phyloP scores from a whole-genome alignment of 2,113 vertebrate genomes.

The Onychorhynchus coronatus region DNA sequence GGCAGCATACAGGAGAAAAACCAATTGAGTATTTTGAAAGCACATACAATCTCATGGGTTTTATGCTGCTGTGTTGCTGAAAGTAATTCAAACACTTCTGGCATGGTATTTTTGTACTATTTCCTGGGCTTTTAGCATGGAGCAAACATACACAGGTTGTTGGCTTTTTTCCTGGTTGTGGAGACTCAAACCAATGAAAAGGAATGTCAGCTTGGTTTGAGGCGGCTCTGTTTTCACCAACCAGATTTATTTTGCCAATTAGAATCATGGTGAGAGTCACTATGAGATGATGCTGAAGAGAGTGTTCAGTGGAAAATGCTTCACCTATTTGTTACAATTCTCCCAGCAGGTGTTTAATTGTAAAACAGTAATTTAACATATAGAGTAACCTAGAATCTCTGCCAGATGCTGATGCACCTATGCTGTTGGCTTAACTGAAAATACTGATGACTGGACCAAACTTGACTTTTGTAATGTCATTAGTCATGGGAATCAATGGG shows the following conservation, averaged over 20 bases:
- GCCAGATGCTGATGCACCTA: not conserved
- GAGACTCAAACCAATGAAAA: not conserved
- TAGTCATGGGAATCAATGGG: not conserved
- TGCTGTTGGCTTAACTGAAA: slow-evolving; percentile 9
- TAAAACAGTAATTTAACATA: slow-evolving; percentile 51
- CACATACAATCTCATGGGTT: not conserved
- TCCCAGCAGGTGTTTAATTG: not conserved
- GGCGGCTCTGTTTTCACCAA: not conserved
- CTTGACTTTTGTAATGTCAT: not conserved
- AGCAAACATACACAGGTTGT: not conserved
- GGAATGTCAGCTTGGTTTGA: not conserved
- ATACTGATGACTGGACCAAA: not conserved
- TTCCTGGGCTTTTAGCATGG: not conserved
- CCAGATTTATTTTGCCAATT: slow-evolving; percentile 3
- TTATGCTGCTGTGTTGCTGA: not conserved
- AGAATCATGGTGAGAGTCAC: not conserved
- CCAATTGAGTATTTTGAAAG: not conserved
- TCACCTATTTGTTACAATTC: slow-evolving; percentile 24
- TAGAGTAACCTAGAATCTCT: slow-evolving; percentile 39
- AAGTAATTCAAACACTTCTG: not conserved
- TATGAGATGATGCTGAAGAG: not conserved
- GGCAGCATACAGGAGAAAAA: not conserved
- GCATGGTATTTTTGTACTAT: not conserved
- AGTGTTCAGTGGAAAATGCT: slow-evolving; percentile 14
- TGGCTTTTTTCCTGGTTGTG: not conserved